phyloP scores from a whole-genome alignment of 2,888 invertebrate genomes.

The Acrobasis suavella region DNA sequence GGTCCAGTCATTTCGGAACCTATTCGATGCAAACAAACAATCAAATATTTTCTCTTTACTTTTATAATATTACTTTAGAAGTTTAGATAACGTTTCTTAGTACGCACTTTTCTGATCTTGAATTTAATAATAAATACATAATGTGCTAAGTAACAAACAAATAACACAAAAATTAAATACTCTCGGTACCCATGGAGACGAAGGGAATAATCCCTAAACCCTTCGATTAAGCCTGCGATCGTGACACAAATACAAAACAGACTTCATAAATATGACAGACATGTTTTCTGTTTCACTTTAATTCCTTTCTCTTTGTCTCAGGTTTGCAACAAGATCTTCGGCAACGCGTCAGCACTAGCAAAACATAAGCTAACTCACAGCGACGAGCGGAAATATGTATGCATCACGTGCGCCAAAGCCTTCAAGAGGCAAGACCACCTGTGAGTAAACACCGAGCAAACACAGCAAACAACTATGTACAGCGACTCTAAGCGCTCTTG shows the following conservation, averaged over 20 bases:
- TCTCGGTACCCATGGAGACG: no score
- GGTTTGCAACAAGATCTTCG: constrained; percentile 98
- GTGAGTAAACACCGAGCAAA: constrained; percentile 84
- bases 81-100: no score
- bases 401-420: constrained; percentile 97
- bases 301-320: constrained; percentile 64
- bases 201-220: no score
- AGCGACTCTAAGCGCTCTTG: constrained; percentile 3
- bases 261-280: not conserved
- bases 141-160: no score
- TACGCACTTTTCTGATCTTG: no score
- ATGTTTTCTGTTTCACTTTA: not conserved
- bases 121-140: no score
- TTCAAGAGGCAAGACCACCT: constrained; percentile 99
- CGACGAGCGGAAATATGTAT: constrained; percentile 98
- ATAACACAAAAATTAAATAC: no score
- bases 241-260: not conserved
- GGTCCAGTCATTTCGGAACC: no score
- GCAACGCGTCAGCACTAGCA: constrained; percentile 97
- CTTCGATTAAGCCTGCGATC: not conserved
- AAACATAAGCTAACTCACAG: constrained; percentile 99
- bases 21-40: no score
- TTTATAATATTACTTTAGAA: no score
- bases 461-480: constrained; percentile 9
- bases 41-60: no score